Base-by-base conservation (phyloP, 2,797 vertebrate species). In the Chaenodraco wilsoni region DNA sequence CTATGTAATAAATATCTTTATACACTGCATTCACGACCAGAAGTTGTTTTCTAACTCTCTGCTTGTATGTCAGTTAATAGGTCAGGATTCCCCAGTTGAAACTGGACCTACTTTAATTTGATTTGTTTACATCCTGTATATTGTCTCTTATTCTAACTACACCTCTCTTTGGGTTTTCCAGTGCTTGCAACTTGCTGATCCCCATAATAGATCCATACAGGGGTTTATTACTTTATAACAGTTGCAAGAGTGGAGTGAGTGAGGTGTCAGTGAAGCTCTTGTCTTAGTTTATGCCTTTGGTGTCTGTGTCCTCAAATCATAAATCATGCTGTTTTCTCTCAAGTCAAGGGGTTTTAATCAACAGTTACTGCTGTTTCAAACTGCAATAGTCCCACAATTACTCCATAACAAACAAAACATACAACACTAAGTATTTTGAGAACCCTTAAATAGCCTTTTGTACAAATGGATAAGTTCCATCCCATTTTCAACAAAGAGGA, bases 101-200 rank as follows among this genome's bases (percentile, higher is more conserved):
- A 83, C 74, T 76, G 82, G 83, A 89, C 88, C 90, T 89, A 84
- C 81, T 93, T 93, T 85, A 58, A 80, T 86, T 68, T 89, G 85
- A 91, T 89, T 88, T 81, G 83, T 9, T 37, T 37, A 37, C 33
- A 37, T 37, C 6, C 33, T 37, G 33, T 37, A 51, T 61, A 64
- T 61, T 65, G 64, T 44, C 56, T 49, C 40, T 69, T 64, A 17
- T 19, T 54, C 19, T 44, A 44, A 63, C 50, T 23, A 56, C 21
- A 6, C 40, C 33, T 55, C 23, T 37, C 46, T 40, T 61, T 7
- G 49, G 48, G 52, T 37, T 16, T 17, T 48, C 21, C 48, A 45
- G 9, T 4, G 17, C 12, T 41, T 40, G n/a, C 69, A 14, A 31
- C 51, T 48, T 57, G 10, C 19, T 23, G n/a, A 46, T 71, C 51